Conservation (phyloP, 2,888 invertebrate genomes). For the Sinohyriopsis cumingii region DNA sequence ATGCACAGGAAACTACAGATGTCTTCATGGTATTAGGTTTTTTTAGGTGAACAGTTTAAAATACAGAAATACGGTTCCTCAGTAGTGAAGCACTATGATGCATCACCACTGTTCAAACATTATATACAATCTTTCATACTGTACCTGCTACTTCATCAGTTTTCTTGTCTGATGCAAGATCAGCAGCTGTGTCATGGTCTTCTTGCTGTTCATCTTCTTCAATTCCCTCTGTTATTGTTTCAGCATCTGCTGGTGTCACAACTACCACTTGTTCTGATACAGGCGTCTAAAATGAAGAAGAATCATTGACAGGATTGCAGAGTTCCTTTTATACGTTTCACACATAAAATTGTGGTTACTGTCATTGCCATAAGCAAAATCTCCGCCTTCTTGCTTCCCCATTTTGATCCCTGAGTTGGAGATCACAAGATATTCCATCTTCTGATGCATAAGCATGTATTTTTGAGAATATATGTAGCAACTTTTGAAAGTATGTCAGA, state of each 20-base stretch:
- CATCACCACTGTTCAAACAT: no score
- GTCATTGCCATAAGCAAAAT: no score
- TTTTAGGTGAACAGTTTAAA: no score
- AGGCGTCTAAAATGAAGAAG: conserved; percentile 42
- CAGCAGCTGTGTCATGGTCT: conserved; percentile 42
- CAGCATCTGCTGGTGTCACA: conserved; percentile 33
- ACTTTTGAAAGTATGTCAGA: neutral
- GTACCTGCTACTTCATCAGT: conserved; percentile 63
- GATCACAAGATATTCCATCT: neutral
- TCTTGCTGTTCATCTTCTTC: conserved; percentile 21
- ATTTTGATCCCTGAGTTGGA: no score
- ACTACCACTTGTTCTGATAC: conserved; percentile 51
- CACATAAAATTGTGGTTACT: no score
- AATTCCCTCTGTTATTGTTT: conserved; percentile 16
- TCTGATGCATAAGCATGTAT: neutral
- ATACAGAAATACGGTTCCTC: no score
- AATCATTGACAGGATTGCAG: neutral
- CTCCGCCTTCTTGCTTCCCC: no score
- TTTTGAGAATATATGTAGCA: neutral
- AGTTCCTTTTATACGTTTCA: no score
- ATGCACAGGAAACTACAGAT: no score
- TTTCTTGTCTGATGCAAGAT: conserved; percentile 58
- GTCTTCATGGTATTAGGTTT: no score
- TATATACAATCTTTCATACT: no score
- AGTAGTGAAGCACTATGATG: no score